Conservation (phyloP, 2,888 invertebrate genomes). For the Stegana nigrithorax region DNA sequence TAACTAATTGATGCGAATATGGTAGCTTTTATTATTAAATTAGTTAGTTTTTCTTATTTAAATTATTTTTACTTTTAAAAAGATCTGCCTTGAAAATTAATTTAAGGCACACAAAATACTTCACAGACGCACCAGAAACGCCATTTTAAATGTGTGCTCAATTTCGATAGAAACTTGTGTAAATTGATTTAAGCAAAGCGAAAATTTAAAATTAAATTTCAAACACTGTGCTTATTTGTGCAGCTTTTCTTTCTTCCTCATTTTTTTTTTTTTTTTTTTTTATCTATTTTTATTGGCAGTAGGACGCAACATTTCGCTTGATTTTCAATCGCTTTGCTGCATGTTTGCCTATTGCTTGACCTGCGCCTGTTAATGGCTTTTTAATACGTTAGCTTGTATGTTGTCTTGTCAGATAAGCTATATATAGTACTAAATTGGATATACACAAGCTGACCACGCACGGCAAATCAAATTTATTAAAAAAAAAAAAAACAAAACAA, state of each 20-base stretch:
- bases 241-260: neutral
- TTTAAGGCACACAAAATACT: too few relatives aligned
- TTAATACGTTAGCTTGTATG: slow-evolving; percentile 18
- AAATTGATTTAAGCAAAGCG: slow-evolving; percentile 41
- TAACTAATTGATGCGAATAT: too few relatives aligned
- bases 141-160: too few relatives aligned
- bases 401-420: slow-evolving; percentile 32
- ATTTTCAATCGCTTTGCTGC: neutral
- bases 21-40: too few relatives aligned
- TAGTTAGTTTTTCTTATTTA: too few relatives aligned
- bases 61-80: too few relatives aligned
- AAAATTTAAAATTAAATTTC: slow-evolving; percentile 44
- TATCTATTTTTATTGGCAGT: too few relatives aligned
- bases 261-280: neutral
- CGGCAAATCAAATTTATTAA: slow-evolving; percentile 17
- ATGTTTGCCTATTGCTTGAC: neutral
- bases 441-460: slow-evolving; percentile 18
- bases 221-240: slow-evolving; percentile 1
- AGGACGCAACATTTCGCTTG: neutral
- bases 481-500: slow-evolving; percentile 8
- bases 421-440: slow-evolving; percentile 44
- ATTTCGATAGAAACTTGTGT: slow-evolving; percentile 20
- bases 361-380: slow-evolving; percentile 9
- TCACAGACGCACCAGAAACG: too few relatives aligned
- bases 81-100: too few relatives aligned